phyloP scores from a whole-genome alignment of 2,113 vertebrate genomes.

The Nicator chloris region DNA sequence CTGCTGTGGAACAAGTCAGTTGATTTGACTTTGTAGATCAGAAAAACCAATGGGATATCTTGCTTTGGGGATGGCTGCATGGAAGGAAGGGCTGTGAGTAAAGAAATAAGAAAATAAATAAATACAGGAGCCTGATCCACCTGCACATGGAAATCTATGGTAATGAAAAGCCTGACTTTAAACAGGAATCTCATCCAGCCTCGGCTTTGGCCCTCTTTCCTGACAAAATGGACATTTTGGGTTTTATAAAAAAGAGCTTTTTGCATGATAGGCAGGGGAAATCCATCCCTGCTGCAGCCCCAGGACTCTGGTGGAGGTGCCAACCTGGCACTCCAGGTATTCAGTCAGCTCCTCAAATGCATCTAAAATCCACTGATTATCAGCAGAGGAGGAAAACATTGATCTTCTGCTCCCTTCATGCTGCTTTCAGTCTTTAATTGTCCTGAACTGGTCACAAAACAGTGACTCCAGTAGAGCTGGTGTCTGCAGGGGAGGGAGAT shows the following conservation, averaged over 20 bases:
- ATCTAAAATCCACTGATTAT: not conserved
- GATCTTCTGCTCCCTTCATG: not conserved
- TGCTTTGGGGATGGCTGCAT: not conserved
- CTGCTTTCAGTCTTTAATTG: slow-evolving; percentile 15
- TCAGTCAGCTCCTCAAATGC: not conserved
- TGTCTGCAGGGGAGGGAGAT: not conserved
- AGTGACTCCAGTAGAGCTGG: not conserved
- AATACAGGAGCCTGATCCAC: not conserved
- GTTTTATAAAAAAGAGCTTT: not conserved
- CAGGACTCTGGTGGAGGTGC: not conserved
- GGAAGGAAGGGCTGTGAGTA: fast-evolving
- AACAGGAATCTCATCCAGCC: not conserved
- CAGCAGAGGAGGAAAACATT: not conserved
- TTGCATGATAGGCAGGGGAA: not conserved
- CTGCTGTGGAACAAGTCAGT: not conserved
- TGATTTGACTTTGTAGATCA: not conserved
- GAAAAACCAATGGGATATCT: not conserved
- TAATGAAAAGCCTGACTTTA: not conserved
- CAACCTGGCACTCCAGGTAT: not conserved
- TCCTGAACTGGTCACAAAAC: not conserved
- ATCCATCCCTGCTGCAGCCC: not conserved
- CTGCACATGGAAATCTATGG: not conserved
- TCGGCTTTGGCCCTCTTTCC: not conserved
- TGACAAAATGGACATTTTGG: not conserved
- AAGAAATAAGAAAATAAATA: not conserved